Base-by-base conservation (phyloP, 2,113 vertebrate genomes). In the Crotalus helleri region DNA sequence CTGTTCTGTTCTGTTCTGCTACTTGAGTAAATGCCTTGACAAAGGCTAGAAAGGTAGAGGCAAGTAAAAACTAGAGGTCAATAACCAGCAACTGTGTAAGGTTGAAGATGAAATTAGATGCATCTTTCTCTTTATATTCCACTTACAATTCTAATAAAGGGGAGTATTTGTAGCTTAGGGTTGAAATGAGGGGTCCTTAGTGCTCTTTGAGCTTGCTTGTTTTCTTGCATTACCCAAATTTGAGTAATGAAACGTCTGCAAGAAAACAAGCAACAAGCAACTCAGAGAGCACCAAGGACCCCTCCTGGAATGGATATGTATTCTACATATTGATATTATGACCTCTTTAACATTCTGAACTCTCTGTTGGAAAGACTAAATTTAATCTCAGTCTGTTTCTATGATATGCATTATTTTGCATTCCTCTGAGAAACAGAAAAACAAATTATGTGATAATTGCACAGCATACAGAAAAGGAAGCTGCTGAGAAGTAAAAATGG, bases 41-140 rank as follows among this genome's bases (percentile, higher is more conserved):
- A 64, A 39, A 3, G 49, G n/a, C 64, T 46, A 51, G 85, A 24
- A 59, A n/a, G 23, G 61, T 29, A 89, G 44, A 69, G 90, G 29
- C 94, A 92, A 90, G 55, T 81, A 92, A 93, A 93, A 89, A 21
- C 93, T 54, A 69, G 96, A 85, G 88, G 92, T 93, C 94, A 96
- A 64, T 86, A 93, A 91, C 53, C 85, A 94, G 88, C 92, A 96
- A 88, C 92, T 95, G 57, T 93, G 33, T 89, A 94, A 96, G 92
- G 94, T 93, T 97, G 94, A 96, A 94, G 95, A 96, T 95, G 94
- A 96, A 96, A 90, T 94, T 85, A 92, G 87, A 93, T 96, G 93
- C 85, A 96, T 53, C 93, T 96, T 94, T 85, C 54, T 23, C 89
- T 92, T 94, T 0, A 0, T n/a, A 93, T 46, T 92, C 90, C 92